These are phyloP conservation scores for Hydraecia micacea DNA, from an alignment of 2,888 invertebrate species.

Conservation along the genomic window DNA sequence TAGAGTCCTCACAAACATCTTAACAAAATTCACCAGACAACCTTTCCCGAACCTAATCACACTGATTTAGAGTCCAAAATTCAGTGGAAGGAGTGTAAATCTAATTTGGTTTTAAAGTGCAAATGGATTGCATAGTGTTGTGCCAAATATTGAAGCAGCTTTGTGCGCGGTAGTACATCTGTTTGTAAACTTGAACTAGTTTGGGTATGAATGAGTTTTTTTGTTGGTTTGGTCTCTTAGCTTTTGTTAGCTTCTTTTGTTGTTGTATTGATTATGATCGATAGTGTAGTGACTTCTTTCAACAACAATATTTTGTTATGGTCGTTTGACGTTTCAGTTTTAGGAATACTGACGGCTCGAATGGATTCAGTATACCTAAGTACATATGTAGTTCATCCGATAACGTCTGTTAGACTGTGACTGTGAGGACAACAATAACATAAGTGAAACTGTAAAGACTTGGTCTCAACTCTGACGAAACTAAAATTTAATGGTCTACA, in stretches of 20 bases:
- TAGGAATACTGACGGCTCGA: neutral
- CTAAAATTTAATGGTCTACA: neutral
- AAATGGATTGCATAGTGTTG: conserved; percentile 78
- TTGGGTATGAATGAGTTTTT: conserved; percentile 80
- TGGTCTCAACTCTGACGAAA: neutral
- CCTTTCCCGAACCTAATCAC: conserved; percentile 48
- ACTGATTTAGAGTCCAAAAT: conserved; percentile 55
- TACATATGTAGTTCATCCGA: neutral
- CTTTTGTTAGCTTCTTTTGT: conserved; percentile 56
- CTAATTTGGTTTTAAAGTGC: conserved; percentile 64
- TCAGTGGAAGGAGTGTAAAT: conserved; percentile 17
- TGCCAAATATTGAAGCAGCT: conserved; percentile 74
- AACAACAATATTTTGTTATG: neutral
- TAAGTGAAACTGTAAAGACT: neutral
- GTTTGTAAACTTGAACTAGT: conserved; percentile 87
- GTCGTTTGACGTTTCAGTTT: neutral
- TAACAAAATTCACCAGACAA: conserved; percentile 4
- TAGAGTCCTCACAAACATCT: conserved; percentile 62
- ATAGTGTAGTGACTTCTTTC: conserved; percentile 20
- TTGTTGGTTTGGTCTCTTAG: conserved; percentile 67
- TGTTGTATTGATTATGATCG: conserved; percentile 37
- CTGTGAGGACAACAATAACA: neutral
- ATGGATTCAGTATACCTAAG: neutral
- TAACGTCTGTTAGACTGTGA: neutral
- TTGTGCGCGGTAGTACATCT: conserved; percentile 76